phyloP scores from a whole-genome alignment of 1,140 invertebrate species.

The Mesaphorura yosii region DNA sequence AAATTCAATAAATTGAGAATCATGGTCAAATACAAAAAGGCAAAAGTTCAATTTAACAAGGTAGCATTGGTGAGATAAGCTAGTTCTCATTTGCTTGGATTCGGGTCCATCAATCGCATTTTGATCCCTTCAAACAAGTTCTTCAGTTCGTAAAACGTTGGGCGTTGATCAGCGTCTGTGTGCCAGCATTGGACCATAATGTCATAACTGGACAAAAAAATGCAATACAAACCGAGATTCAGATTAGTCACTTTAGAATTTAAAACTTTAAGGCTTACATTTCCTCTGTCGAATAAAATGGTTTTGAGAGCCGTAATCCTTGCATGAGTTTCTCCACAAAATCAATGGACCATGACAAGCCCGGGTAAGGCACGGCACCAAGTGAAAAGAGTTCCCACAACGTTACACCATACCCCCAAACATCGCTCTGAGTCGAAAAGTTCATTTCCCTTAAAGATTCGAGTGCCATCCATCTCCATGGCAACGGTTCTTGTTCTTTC shows the following conservation, averaged over 20 bases:
- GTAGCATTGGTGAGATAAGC: too few relatives aligned
- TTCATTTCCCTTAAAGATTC: constrained; percentile 39
- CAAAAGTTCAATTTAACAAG: too few relatives aligned
- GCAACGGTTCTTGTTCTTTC: constrained; percentile 31
- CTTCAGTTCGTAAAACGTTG: constrained; percentile 37
- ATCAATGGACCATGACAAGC: constrained; percentile 42
- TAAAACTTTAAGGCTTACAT: constrained; percentile 46
- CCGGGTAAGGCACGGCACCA: constrained; percentile 33
- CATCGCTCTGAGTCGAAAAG: constrained; percentile 40
- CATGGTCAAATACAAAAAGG: too few relatives aligned
- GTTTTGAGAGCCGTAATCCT: constrained; percentile 41
- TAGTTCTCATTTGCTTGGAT: too few relatives aligned
- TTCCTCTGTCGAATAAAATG: constrained; percentile 60
- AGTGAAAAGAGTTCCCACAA: constrained; percentile 41
- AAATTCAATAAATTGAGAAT: too few relatives aligned
- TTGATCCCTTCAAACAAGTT: background rate
- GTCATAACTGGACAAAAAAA: constrained; percentile 34
- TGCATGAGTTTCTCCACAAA: constrained; percentile 39
- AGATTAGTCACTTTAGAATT: background rate
- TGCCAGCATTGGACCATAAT: constrained; percentile 49
- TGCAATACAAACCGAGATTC: too few relatives aligned
- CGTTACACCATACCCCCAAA: constrained; percentile 41
- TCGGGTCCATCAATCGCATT: too few relatives aligned
- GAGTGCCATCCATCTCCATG: constrained; percentile 43
- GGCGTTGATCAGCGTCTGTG: constrained; percentile 40